Conservation (phyloP, 2,797 vertebrate species). For the Craterocephalus amniculus region DNA sequence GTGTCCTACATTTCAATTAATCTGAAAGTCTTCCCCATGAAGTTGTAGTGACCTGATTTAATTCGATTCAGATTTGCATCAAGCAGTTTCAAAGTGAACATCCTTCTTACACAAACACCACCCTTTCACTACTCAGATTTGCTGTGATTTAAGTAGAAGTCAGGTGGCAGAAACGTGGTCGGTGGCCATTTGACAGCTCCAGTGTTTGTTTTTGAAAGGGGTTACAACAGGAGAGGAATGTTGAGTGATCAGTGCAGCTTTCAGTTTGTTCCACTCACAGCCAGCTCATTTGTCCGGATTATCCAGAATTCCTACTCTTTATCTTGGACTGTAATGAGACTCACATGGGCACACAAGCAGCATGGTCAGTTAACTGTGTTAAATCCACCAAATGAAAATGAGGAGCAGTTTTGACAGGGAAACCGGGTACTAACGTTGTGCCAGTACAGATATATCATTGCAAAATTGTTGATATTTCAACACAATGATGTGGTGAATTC, state of each 20-base stretch:
- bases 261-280: conserved; percentile 31
- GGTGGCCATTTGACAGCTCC: conserved; percentile 8
- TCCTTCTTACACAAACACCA: background rate
- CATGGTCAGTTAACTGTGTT: conserved; percentile 66
- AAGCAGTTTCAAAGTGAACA: background rate
- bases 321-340: conserved; percentile 69
- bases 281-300: conserved; percentile 60
- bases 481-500: background rate
- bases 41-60: background rate
- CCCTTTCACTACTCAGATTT: background rate
- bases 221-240: conserved; percentile 18
- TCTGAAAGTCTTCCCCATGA: background rate
- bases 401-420: conserved; percentile 10
- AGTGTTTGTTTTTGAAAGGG: conserved; percentile 28
- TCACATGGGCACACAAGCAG: conserved; percentile 78
- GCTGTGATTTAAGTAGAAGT: conserved; percentile 8
- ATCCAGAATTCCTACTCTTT: conserved; percentile 71
- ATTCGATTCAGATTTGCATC: conserved; percentile 4
- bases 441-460: background rate
- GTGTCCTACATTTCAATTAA: background rate
- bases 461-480: background rate
- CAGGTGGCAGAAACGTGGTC: conserved; percentile 9
- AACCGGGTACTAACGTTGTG: background rate
- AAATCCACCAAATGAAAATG: conserved; percentile 47
- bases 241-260: conserved; percentile 25